Evolutionary conservation across 2,113 vertebrate genomes (phyloP), one percentile per base, ranked within the genome.

Genomic region (Apaloderma vittatum): DNA sequence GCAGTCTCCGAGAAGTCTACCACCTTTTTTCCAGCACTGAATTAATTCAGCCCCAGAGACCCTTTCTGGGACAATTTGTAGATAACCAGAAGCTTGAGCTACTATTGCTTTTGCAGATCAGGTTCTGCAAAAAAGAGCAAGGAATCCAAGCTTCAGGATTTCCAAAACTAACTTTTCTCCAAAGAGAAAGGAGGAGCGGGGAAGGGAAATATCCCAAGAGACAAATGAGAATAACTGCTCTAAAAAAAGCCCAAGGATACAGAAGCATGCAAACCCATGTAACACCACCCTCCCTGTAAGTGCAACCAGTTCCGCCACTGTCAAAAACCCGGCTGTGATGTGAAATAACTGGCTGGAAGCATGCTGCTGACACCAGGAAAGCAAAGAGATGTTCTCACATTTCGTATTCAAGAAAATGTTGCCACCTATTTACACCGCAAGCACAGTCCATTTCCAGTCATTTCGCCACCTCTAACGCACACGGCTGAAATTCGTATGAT

Each of bases 401-500:
- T 93, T 92, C 14, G 73, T 73, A 86, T 94, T 95, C 76, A 90
- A 86, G 57, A 84, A 97, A 97, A 32, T 12, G 37, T 73, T 70
- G 65, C 52, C 78, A 92, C 78, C 93, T 51, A 94, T 96, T 98
- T 87, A 23, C 84, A 81, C 81, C 68, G 90, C 86, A 55, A 90
- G 86, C 57, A 75, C 11, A 80, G 59, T 72, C 86, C 87, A 77
- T 93, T 97, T 96, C 83, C 96, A 92, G 89, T 79, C 80, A 80
- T 92, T 94, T 95, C 88, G 92, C 73, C 80, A 91, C 34, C 86
- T 94, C 15, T 63, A 96, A 89, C 22, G 79, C 78, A 96, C 81
- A 58, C 55, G 74, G 79, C n/a, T 89, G 63, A 96, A 95, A 95
- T 61, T 46, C 40, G 34, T 11, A 75, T 63, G 37, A 73, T 37